Percentiles rank a stretch among this genome's conserved stretches.
phyloP scores from a whole-genome alignment of 2,888 invertebrate genomes.

The Amiota communis region DNA sequence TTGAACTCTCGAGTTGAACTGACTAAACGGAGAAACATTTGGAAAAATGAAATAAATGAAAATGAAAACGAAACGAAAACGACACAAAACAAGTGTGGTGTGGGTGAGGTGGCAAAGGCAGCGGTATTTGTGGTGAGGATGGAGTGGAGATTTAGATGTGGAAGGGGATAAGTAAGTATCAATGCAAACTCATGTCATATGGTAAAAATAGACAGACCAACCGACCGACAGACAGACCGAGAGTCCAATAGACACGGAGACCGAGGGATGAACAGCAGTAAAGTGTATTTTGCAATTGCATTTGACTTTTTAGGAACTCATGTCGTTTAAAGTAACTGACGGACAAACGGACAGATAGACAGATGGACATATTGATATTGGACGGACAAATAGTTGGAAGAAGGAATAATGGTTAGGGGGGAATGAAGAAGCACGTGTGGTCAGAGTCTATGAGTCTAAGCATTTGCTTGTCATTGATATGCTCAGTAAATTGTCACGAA shows the following conservation, averaged over 20 bases:
- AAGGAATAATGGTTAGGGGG: too few species aligned
- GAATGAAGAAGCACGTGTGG: too few species aligned
- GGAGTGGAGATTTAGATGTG: too few species aligned
- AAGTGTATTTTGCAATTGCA: conserved; percentile 25
- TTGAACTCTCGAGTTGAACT: conserved; percentile 3
- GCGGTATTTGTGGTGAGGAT: too few species aligned
- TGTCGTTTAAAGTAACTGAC: background rate
- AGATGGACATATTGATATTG: too few species aligned
- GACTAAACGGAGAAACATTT: too few species aligned
- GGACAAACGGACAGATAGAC: background rate
- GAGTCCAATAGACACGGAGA: background rate
- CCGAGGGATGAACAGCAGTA: background rate
- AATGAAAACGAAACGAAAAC: conserved; percentile 14
- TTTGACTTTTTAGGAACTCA: conserved; percentile 22
- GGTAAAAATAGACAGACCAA: background rate
- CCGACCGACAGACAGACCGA: background rate
- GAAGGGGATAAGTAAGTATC: too few species aligned
- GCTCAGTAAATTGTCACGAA: conserved; percentile 64
- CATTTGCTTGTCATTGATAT: conserved; percentile 56
- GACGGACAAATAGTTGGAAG: too few species aligned
- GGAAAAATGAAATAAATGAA: conserved; percentile 6
- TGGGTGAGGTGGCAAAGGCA: background rate
- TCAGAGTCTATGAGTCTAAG: too few species aligned
- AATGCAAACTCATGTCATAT: too few species aligned
- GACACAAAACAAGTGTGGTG: background rate